Conservation (phyloP, 2,888 invertebrate genomes). For the Drosophila kambysellisi region DNA sequence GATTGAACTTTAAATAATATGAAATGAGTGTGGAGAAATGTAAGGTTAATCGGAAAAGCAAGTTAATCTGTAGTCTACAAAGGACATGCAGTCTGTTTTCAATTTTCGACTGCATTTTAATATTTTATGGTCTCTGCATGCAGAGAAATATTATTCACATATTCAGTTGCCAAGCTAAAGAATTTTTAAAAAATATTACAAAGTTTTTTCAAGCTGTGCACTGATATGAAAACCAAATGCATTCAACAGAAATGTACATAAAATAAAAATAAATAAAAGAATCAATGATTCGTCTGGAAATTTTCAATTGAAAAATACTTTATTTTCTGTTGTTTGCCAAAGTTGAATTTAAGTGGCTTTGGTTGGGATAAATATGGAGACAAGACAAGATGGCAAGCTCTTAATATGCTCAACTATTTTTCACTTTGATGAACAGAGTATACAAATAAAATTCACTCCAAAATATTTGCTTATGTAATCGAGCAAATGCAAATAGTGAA, state of each 20-base stretch:
- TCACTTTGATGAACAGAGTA: neutral
- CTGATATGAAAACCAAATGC: neutral
- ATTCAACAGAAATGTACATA: neutral
- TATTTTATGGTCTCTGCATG: neutral
- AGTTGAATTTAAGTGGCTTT: neutral
- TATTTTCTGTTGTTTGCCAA: neutral
- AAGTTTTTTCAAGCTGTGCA: neutral
- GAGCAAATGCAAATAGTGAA: slow-evolving; percentile 28
- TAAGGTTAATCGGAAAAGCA: neutral
- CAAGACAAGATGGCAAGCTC: neutral
- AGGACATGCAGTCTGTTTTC: neutral
- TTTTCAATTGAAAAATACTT: neutral
- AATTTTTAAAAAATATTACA: slow-evolving; percentile 10
- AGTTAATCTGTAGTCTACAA: neutral
- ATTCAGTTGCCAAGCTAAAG: too few relatives aligned
- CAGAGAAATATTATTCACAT: neutral
- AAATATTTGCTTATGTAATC: slow-evolving; percentile 9
- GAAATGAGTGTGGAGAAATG: neutral
- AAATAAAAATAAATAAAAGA: neutral
- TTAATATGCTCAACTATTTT: neutral
- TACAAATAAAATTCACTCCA: neutral
- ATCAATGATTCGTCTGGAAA: too few relatives aligned
- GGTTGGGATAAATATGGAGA: neutral
- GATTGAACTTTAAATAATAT: neutral
- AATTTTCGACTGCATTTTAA: neutral